phyloP scores from a whole-genome alignment of 2,888 invertebrate genomes.

The Drosophila mimica region DNA sequence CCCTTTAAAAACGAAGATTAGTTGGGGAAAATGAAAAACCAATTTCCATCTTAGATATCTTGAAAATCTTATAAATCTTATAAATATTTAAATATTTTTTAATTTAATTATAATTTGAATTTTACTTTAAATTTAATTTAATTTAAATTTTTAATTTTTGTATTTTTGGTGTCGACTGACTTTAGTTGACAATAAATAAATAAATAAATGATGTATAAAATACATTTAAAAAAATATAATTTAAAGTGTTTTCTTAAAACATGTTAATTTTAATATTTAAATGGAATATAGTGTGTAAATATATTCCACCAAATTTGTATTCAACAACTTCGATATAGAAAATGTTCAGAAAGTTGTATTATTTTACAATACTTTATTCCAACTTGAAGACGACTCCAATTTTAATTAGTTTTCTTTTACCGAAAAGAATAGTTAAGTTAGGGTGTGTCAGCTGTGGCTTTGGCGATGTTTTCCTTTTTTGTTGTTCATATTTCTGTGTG shows the following conservation, averaged over 20 bases:
- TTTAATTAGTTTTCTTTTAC: not conserved
- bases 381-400: not conserved
- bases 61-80: too few relatives aligned
- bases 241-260: not conserved
- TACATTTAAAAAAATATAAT: not conserved
- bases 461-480: constrained; percentile 11
- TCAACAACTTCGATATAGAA: not conserved
- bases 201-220: not conserved
- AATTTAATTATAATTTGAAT: too few relatives aligned
- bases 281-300: not conserved
- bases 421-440: constrained; percentile 6
- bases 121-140: too few relatives aligned
- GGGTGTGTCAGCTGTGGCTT: constrained; percentile 37
- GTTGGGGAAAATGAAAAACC: not conserved
- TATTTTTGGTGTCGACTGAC: too few relatives aligned
- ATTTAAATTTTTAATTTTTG: too few relatives aligned
- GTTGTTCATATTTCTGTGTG: constrained; percentile 30
- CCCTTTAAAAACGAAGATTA: not conserved
- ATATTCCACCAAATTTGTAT: too few relatives aligned
- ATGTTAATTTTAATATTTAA: not conserved
- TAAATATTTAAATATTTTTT: too few relatives aligned
- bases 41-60: not conserved
- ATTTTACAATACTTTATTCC: not conserved
- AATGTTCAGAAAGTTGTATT: not conserved
- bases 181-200: too few relatives aligned